Evolutionary conservation across 2,797 vertebrate species (phyloP), one percentile per base, ranked within the genome.

Genomic region (Tolypeutes matacus): DNA sequence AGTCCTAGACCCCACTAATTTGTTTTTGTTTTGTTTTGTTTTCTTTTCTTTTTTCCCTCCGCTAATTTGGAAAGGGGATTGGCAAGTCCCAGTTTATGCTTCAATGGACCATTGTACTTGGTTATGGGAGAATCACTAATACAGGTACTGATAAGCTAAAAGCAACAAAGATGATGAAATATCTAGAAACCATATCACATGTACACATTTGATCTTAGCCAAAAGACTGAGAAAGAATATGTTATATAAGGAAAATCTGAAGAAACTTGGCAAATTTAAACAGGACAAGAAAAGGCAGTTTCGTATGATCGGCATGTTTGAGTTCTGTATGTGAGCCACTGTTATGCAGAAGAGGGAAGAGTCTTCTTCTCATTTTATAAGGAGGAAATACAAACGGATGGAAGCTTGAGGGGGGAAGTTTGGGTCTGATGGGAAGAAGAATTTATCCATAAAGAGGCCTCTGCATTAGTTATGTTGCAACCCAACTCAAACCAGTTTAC

Each of bases 91-190:
- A 58, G 29, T 46, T 94, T 7, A 34, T 51, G 69, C 49, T 76
- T 3, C n/a, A 12, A 85, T 31, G 29, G 42, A 82, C 53, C n/a
- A 73, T 14, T 72, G 7, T 76, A 23, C 65, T 73, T 78, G 15
- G 34, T 58, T 69, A 75, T 58, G 42, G 67, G 69, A 95, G 25
- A 93, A 39, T 93, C 29, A 51, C 31, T 36, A 76, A 87, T 23
- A 89, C 29, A 82, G 76, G 72, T 23, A 84, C 49, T 62, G 64
- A 64, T 34, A 91, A 89, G n/a, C n/a, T 31, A 88, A 93, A 70
- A 39, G 34, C 7, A 60, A 78, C 31, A 9, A 90, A 88, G 17
- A 78, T 31, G 46, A 69, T 85, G 56, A 86, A 75, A 51, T 80
- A 70, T 34, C 64, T 93, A 69, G 73, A 92, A 95, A 83, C 21